These are phyloP conservation scores for Sorex fumeus DNA, from an alignment of 2,113 vertebrate genomes.

Conservation along the genomic window DNA sequence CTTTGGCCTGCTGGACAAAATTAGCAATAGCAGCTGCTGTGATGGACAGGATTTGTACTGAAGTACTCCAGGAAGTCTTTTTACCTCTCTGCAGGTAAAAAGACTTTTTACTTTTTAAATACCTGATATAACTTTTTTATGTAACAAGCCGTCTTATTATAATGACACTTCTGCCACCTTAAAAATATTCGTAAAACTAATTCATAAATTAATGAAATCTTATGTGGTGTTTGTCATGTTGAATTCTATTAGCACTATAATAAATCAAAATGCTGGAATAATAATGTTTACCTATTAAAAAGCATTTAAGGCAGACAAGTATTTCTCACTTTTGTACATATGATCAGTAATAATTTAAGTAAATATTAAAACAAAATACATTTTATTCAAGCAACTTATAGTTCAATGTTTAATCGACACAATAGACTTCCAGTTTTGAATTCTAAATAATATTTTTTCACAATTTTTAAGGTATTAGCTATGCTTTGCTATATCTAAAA, in stretches of 20 bases:
- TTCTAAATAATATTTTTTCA: constrained; percentile 38
- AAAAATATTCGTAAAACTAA: constrained; percentile 39
- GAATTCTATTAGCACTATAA: constrained; percentile 13
- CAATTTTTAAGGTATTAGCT: constrained; percentile 28
- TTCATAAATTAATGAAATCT: constrained; percentile 56
- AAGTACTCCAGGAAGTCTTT: background rate
- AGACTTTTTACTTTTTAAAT: constrained; percentile 11
- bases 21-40: background rate
- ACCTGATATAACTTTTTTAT: constrained; percentile 33
- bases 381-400: background rate
- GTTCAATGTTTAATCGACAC: background rate
- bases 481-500: constrained; percentile 32
- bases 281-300: background rate
- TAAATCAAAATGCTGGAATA: constrained; percentile 16
- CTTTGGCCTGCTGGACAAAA: background rate
- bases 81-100: background rate
- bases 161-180: background rate
- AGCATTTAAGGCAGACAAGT: constrained; percentile 33
- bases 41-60: background rate
- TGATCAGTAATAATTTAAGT: constrained; percentile 38
- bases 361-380: background rate
- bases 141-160: constrained; percentile 33
- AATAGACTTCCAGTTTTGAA: background rate
- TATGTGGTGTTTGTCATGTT: background rate
- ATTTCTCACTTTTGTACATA: background rate